Evolutionary conservation across 2,113 vertebrate species (phyloP).

Genomic region (Gadus macrocephalus): DNA sequence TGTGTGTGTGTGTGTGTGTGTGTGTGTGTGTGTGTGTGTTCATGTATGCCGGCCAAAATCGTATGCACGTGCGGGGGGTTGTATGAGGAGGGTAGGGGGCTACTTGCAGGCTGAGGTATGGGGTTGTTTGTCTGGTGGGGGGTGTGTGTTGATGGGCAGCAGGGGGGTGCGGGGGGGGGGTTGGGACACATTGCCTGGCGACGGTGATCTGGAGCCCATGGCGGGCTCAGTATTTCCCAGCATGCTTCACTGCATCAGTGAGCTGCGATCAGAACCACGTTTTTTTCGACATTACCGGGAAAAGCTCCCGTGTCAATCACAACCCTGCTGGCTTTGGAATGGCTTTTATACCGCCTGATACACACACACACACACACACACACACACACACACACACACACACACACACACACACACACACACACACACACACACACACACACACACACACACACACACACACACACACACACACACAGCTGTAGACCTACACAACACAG

Average conservation of each 20-base stretch:
- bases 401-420: too few relatives aligned
- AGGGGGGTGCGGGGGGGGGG: conserved; percentile 59
- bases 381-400: too few relatives aligned
- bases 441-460: too few relatives aligned
- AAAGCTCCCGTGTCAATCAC: conserved; percentile 72
- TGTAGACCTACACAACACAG: neutral
- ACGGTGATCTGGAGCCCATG: conserved; percentile 53
- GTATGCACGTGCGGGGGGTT: conserved; percentile 43
- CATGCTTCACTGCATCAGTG: conserved; percentile 59
- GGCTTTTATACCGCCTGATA: conserved; percentile 15
- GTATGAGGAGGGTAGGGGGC: conserved; percentile 41
- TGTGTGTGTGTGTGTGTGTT: conserved; percentile 3
- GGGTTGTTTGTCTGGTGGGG: conserved; percentile 35
- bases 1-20: too few relatives aligned
- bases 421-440: neutral
- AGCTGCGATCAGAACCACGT: conserved; percentile 64
- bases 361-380: neutral
- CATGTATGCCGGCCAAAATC: conserved; percentile 52
- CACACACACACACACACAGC: too few relatives aligned
- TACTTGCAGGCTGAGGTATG: conserved; percentile 68
- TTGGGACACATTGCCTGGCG: conserved; percentile 62
- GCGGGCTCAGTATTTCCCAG: conserved; percentile 55
- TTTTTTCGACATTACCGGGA: conserved; percentile 62
- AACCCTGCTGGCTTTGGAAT: conserved; percentile 53
- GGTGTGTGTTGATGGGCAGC: conserved; percentile 44